Base-by-base conservation (phyloP, 2,113 vertebrate genomes). In the Myiagra hebetior region DNA sequence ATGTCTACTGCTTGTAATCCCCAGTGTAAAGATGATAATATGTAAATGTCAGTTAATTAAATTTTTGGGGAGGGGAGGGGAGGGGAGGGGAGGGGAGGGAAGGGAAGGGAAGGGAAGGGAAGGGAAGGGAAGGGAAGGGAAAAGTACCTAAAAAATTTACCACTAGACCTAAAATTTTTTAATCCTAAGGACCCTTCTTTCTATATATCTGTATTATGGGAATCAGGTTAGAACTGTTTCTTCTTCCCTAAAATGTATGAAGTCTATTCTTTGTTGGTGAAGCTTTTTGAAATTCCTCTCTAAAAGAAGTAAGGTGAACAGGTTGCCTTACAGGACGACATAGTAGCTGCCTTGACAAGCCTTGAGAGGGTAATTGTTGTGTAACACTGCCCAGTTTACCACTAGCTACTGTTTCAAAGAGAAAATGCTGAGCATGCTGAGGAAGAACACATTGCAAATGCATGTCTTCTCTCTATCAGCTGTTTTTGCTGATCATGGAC, bases 401-500 rank as follows among this genome's bases (percentile, higher is more conserved):
- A 19, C 39, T 56, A 30, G 19, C 33, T 78, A 62, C 44, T 33
- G 21, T 78, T 87, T 89, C 63, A 46, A 72, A 60, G 23, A 63
- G 39, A 94, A 96, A 91, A 89, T 64, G 90, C 87, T 94, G 85
- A 95, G 35, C 60, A 55, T 30, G 87, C 46, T 84, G 22, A 65
- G 13, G 39, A 15, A 85, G 33, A 91, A 78, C 31, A 56, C 26
- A 75, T 47, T 91, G 56, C 74, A 87, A 89, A 87, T 91, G 94
- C 74, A 60, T 41, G 42, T 70, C 18, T 62, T 87, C 57, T 49
- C 63, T 86, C 41, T 78, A 70, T 87, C 64, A 81, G 46, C 20
- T 94, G n/a, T 31, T 92, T 94, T 91, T 91, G 87, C 84, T 94
- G 87, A 94, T 91, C 37, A n/a, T 63, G 50, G 69, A 30, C 62